Evolutionary conservation across 1,140 invertebrate genomes (phyloP).

Genomic region (Amphibalanus amphitrite): DNA sequence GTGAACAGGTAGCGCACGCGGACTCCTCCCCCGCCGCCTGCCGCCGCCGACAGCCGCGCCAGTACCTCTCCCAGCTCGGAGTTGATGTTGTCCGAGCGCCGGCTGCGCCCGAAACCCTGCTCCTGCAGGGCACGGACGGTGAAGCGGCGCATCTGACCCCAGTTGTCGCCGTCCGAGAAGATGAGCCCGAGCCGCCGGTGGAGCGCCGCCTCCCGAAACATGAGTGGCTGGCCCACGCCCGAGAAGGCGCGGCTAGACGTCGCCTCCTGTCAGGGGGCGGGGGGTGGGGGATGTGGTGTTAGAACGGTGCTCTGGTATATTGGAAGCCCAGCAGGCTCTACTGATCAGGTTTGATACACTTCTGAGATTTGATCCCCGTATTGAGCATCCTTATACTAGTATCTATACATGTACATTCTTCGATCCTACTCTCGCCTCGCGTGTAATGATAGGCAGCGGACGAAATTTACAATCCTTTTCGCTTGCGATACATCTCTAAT

Average conservation of each 20-base stretch:
- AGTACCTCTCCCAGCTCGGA: not conserved
- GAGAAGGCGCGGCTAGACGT: not conserved
- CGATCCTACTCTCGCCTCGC: too few relatives aligned
- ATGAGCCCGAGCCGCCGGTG: not conserved
- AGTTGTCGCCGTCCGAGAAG: not conserved
- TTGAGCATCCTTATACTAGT: too few relatives aligned
- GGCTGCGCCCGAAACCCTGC: not conserved
- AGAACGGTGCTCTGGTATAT: too few relatives aligned
- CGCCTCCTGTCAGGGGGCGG: not conserved
- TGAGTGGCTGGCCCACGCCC: not conserved
- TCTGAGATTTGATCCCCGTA: too few relatives aligned
- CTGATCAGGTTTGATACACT: too few relatives aligned
- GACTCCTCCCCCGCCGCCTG: not conserved
- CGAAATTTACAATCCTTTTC: too few relatives aligned
- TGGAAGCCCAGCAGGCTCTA: too few relatives aligned
- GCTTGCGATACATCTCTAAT: too few relatives aligned
- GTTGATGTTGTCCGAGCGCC: not conserved
- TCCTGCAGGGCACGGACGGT: not conserved
- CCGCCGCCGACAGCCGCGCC: not conserved
- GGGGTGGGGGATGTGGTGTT: too few relatives aligned
- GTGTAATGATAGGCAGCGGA: too few relatives aligned
- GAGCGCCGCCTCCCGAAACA: not conserved
- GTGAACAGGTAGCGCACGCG: not conserved
- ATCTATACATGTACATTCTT: too few relatives aligned
- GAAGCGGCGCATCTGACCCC: not conserved